Base-by-base conservation (phyloP, 2,113 vertebrate species). In the Alosa alosa region DNA sequence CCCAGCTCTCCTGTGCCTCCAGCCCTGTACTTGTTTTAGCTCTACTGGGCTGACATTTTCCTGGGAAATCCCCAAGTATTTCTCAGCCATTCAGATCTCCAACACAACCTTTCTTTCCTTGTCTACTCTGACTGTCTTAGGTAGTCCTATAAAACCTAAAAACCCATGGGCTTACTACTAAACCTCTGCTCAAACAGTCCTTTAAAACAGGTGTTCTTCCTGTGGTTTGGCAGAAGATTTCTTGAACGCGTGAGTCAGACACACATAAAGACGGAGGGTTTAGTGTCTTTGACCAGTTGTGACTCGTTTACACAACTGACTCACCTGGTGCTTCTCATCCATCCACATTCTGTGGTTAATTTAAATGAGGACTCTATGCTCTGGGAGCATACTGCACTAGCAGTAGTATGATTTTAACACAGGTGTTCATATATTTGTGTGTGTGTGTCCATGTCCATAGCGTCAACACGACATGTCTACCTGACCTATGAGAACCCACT, bases 401-500 rank as follows among this genome's bases (percentile, higher is more conserved):
- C 47, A 18, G 15, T 18, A 55, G 52, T 18, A 55, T 55, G 52
- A 4, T 72, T 72, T 72, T 8, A 36, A 72, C 41, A 44, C 41
- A 44, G 41, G 25, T 31, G 9, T 13, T 31, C 13, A 11, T 72
- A 25, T 36, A 10, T 39, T n/a, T 3, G 83, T 75, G 45, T 25
- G 52, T 60, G 20, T 49, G 25, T 0, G 36, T 93, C 22, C 31
- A 20, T 44, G 60, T 4, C 81, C 45, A 2, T 88, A 99, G 98
- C 97, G 87, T 96, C 97, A 64, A 98, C 97, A 0, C 96, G 97
- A 39, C 98, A 99, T 0, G 97, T 99, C 85, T 99, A 99, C 90
- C 93, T 99, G 91, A 99, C 97, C 0, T 99, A 99, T 86, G 98
- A 99, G 93, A 99, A 97, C 91, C 96, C 97, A 15, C 92, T 99